A percentile compares a stretch with the other conserved stretches of the same genome.
Evolutionary conservation across 2,797 vertebrate species (phyloP).

Genomic region (Acrossocheilus wenchowensis): DNA sequence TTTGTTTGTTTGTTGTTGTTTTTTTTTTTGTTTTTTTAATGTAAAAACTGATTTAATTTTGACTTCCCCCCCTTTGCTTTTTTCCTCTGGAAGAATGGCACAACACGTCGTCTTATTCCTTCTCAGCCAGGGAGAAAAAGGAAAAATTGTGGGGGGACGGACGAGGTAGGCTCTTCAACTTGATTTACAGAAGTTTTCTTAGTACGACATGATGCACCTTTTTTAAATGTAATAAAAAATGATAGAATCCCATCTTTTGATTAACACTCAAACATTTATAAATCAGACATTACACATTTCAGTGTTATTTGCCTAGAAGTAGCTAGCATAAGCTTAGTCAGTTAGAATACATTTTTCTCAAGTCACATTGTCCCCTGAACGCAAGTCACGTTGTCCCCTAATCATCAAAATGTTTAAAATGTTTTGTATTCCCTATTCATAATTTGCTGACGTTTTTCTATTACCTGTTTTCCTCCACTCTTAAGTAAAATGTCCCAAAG

Average conservation of each 20-base stretch:
- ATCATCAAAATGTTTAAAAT: neutral
- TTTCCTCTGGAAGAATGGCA: slow-evolving; percentile 81
- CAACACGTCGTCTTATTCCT: slow-evolving; percentile 83
- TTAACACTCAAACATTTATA: neutral
- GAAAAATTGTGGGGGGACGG: slow-evolving; percentile 86
- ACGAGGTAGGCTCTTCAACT: slow-evolving; percentile 80
- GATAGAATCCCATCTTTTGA: neutral
- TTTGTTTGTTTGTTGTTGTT: too few species aligned
- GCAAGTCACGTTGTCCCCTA: neutral
- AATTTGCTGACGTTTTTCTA: neutral
- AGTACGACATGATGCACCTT: neutral
- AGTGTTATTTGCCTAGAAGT: neutral
- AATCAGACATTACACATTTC: neutral
- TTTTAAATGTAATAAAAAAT: neutral
- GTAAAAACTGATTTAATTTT: neutral
- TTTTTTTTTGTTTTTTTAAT: neutral
- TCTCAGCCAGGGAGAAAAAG: slow-evolving; percentile 88
- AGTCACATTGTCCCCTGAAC: neutral
- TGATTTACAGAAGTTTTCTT: neutral
- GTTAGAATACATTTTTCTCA: too few species aligned
- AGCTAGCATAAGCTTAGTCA: neutral
- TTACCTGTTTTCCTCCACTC: slow-evolving; percentile 54
- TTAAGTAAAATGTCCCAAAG: slow-evolving; percentile 66
- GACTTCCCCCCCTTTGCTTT: neutral
- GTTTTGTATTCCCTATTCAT: slow-evolving; percentile 5